A percentile compares a stretch with the other conserved stretches of the same genome.
Conservation (phyloP, 2,888 invertebrate species). For the Ectemnius cavifrons region DNA sequence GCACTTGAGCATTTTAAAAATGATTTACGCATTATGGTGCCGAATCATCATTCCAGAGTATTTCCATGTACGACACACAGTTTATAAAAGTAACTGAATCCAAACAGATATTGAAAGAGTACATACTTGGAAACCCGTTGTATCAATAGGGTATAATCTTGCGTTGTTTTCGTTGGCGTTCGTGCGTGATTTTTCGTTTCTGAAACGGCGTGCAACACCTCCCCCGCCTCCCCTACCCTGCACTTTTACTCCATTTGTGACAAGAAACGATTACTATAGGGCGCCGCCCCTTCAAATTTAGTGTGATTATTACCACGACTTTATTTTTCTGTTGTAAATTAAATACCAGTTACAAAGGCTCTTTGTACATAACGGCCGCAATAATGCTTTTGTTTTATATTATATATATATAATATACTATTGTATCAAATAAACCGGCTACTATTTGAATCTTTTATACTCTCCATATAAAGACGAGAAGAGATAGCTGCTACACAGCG, state of each 20-base stretch:
- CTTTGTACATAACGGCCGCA: constrained; percentile 77
- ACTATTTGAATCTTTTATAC: constrained; percentile 62
- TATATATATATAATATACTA: constrained; percentile 66
- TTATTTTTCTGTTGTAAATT: constrained; percentile 76
- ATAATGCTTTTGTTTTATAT: constrained; percentile 76
- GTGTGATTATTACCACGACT: constrained; percentile 62
- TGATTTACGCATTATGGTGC: not conserved
- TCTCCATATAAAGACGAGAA: constrained; percentile 45
- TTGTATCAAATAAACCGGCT: constrained; percentile 76
- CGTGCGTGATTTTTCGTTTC: not conserved
- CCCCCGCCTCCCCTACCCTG: too few relatives aligned
- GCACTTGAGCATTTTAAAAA: not conserved
- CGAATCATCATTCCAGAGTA: constrained; percentile 50
- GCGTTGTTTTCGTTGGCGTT: constrained; percentile 7
- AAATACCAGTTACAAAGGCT: constrained; percentile 77
- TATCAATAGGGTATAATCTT: constrained; percentile 11
- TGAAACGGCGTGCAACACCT: not conserved
- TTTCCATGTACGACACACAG: constrained; percentile 31
- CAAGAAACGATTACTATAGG: constrained; percentile 1
- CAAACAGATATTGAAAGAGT: constrained; percentile 20
- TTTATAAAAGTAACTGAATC: constrained; percentile 18
- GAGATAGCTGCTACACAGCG: constrained; percentile 38
- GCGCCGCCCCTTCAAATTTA: constrained; percentile 32
- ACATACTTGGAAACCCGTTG: not conserved
- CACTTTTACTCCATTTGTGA: not conserved